Percentiles rank a stretch among this genome's conserved stretches.
phyloP scores from a whole-genome alignment of 2,888 invertebrate species.

The Noctua pronuba region DNA sequence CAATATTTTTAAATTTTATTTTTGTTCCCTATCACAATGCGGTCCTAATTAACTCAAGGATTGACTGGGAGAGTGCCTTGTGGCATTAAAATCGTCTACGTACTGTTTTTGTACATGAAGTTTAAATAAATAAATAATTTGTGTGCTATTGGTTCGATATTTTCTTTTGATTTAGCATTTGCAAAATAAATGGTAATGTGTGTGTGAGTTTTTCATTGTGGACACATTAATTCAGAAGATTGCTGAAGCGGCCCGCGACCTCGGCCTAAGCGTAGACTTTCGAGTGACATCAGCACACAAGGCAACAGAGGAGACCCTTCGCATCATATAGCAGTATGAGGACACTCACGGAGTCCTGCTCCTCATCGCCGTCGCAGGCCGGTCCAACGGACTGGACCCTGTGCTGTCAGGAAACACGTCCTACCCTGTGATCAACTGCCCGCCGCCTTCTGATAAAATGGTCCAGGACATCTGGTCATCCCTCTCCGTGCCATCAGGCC shows the following conservation, averaged over 20 bases:
- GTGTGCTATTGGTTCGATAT: background rate
- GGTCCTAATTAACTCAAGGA: background rate
- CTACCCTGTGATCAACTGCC: slow-evolving; percentile 99
- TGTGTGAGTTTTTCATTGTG: background rate
- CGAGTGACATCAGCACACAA: slow-evolving; percentile 99
- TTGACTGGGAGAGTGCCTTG: background rate
- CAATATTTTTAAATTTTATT: background rate
- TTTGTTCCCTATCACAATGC: background rate
- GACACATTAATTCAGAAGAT: background rate
- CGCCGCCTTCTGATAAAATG: slow-evolving; percentile 93
- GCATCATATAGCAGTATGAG: slow-evolving; percentile 88
- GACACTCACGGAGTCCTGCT: slow-evolving; percentile 95
- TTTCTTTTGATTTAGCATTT: background rate
- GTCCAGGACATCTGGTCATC: slow-evolving; percentile 98
- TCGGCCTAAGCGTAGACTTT: slow-evolving; percentile 95
- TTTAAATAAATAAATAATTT: background rate
- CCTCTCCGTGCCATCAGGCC: slow-evolving; percentile 97
- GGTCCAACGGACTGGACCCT: slow-evolving; percentile 99
- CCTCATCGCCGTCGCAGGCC: slow-evolving; percentile 99
- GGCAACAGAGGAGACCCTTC: slow-evolving; percentile 93
- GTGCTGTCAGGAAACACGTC: slow-evolving; percentile 98
- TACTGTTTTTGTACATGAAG: background rate
- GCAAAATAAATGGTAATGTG: background rate
- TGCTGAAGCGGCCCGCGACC: slow-evolving; percentile 91
- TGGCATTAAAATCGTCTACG: background rate